A percentile compares a stretch with the other conserved stretches of the same genome.
phyloP scores from a whole-genome alignment of 1,140 invertebrate species.

The Drosophila elegans region DNA sequence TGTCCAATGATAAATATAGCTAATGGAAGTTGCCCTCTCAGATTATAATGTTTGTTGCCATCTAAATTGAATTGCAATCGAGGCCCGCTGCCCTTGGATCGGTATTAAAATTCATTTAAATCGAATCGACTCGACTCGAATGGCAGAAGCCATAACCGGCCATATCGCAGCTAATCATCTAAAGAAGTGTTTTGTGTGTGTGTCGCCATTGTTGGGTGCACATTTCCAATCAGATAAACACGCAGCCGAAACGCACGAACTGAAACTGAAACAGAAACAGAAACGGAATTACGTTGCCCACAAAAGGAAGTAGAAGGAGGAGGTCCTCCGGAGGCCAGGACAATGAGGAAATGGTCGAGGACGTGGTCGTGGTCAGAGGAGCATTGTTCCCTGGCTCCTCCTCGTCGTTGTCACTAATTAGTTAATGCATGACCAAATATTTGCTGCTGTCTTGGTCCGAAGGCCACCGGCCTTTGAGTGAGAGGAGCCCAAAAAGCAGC shows the following conservation, averaged over 20 bases:
- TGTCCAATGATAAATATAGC: conserved; percentile 62
- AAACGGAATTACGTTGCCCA: conserved; percentile 22
- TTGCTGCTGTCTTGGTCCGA: conserved; percentile 23
- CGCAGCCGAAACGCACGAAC: conserved; percentile 69
- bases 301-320: not conserved
- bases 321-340: conserved; percentile 7
- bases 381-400: conserved; percentile 30
- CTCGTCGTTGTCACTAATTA: conserved; percentile 42
- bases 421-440: conserved; percentile 76
- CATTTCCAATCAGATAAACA: conserved; percentile 77
- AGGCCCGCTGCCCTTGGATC: conserved; percentile 37
- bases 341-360: conserved; percentile 38
- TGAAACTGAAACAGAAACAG: conserved; percentile 51
- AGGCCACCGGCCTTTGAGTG: not conserved
- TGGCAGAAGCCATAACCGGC: conserved; percentile 40
- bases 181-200: conserved; percentile 70
- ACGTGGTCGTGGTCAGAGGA: conserved; percentile 7
- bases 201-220: conserved; percentile 76
- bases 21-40: conserved; percentile 54
- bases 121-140: conserved; percentile 46
- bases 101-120: conserved; percentile 80
- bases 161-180: conserved; percentile 79
- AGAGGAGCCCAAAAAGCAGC: not conserved
- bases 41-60: conserved; percentile 59
- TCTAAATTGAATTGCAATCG: conserved; percentile 69